Percentiles rank a stretch among this genome's conserved stretches.
These are phyloP conservation scores for Drosophila imparisetae DNA, from an alignment of 2,888 invertebrate species.

Conservation along the genomic window DNA sequence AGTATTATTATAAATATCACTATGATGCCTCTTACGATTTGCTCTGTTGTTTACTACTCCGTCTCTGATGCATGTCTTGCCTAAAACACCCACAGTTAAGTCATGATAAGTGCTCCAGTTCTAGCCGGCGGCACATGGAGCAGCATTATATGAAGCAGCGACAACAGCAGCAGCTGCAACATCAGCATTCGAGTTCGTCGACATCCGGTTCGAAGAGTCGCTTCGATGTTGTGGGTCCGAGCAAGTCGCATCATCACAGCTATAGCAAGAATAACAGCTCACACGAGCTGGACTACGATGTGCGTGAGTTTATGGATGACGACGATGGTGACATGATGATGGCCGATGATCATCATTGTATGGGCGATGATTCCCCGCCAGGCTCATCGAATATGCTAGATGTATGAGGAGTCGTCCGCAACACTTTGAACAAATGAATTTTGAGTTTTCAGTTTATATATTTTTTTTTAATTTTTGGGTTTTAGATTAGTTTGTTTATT, in stretches of 20 bases:
- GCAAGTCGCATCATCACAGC: slow-evolving; percentile 73
- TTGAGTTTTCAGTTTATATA: slow-evolving; percentile 16
- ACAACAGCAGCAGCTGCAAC: slow-evolving; percentile 73
- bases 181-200: slow-evolving; percentile 23
- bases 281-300: slow-evolving; percentile 75
- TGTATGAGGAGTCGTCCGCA: slow-evolving; percentile 57
- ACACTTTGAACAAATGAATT: slow-evolving; percentile 4
- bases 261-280: slow-evolving; percentile 70
- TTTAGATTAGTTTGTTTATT: slow-evolving; percentile 29
- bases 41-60: slow-evolving; percentile 32
- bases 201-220: slow-evolving; percentile 50
- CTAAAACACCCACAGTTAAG: slow-evolving; percentile 60
- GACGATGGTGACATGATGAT: slow-evolving; percentile 65
- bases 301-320: slow-evolving; percentile 71
- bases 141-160: slow-evolving; percentile 86
- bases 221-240: slow-evolving; percentile 42
- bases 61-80: slow-evolving; percentile 48
- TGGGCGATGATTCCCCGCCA: slow-evolving; percentile 77
- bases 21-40: slow-evolving; percentile 18
- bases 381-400: slow-evolving; percentile 79
- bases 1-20: slow-evolving; percentile 2
- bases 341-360: slow-evolving; percentile 72
- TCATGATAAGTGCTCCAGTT: slow-evolving; percentile 79
- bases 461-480: slow-evolving; percentile 11
- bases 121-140: slow-evolving; percentile 78